Conservation (phyloP, 2,113 vertebrate genomes). For the Piprites chloris region DNA sequence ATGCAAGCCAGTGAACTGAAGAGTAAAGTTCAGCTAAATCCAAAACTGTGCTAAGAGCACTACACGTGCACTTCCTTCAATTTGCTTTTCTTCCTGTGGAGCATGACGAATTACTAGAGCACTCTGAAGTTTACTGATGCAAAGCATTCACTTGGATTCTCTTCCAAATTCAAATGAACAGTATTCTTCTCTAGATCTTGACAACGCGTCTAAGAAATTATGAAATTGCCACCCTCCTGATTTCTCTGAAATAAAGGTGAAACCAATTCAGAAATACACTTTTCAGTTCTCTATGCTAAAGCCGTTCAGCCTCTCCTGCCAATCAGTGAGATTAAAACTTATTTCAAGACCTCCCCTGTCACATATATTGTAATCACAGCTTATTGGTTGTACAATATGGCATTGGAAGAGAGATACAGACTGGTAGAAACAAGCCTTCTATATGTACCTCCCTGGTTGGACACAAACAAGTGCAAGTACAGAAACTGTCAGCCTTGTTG, state of each 20-base stretch:
- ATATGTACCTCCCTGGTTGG: background rate
- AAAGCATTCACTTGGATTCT: background rate
- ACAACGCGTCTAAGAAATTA: background rate
- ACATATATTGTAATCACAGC: background rate
- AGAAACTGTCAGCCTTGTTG: background rate
- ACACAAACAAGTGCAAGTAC: background rate
- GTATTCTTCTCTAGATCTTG: background rate
- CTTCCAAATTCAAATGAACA: constrained; percentile 23
- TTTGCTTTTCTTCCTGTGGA: background rate
- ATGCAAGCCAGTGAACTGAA: constrained; percentile 37
- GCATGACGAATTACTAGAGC: constrained; percentile 1
- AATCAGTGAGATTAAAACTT: background rate
- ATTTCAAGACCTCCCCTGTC: background rate
- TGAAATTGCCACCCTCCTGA: background rate
- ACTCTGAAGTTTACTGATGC: constrained; percentile 23
- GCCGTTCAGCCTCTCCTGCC: background rate
- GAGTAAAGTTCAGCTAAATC: constrained; percentile 61
- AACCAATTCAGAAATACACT: background rate
- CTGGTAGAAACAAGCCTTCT: background rate
- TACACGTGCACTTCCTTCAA: background rate
- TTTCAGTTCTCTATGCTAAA: background rate
- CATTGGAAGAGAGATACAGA: background rate
- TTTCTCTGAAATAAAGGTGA: background rate
- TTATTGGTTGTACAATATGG: background rate
- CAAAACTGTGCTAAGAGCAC: constrained; percentile 4